Evolutionary conservation across 2,888 invertebrate genomes (phyloP).

Genomic region (Cinara cedri): DNA sequence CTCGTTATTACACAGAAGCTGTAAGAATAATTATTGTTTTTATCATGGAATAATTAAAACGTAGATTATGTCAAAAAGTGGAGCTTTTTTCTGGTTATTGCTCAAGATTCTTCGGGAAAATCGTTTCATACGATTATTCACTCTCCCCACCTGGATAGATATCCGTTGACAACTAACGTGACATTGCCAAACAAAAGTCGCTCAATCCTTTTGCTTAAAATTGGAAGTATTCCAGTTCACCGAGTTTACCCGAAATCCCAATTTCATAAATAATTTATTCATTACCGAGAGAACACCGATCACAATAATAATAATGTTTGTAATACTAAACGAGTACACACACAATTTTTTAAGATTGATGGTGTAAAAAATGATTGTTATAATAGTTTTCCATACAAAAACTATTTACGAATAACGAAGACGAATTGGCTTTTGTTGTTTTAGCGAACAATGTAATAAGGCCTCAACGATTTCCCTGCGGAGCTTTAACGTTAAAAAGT

Average conservation of each 20-base stretch:
- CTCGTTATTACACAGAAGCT: too few species aligned
- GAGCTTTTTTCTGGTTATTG: too few species aligned
- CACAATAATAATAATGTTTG: not conserved
- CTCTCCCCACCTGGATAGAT: not conserved
- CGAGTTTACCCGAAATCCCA: constrained; percentile 19
- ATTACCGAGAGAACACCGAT: constrained; percentile 13
- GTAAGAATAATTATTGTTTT: too few species aligned
- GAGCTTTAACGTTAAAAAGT: constrained; percentile 16
- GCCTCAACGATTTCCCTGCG: constrained; percentile 7
- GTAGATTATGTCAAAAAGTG: too few species aligned
- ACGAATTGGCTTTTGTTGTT: not conserved
- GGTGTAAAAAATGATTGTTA: not conserved
- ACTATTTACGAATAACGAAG: not conserved
- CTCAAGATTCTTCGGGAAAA: too few species aligned
- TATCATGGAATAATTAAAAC: too few species aligned
- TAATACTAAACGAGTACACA: too few species aligned
- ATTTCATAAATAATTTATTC: constrained; percentile 30
- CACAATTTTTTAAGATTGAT: not conserved
- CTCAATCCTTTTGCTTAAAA: constrained; percentile 8
- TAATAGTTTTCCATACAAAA: not conserved
- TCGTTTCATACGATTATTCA: constrained; percentile 44
- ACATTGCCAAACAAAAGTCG: constrained; percentile 47
- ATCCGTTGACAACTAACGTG: too few species aligned
- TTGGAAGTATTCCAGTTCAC: constrained; percentile 7
- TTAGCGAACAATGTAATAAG: not conserved